Percentiles rank a stretch among this genome's conserved stretches.
Evolutionary conservation across 2,888 invertebrate species (phyloP).

Genomic region (Clanis bilineata): DNA sequence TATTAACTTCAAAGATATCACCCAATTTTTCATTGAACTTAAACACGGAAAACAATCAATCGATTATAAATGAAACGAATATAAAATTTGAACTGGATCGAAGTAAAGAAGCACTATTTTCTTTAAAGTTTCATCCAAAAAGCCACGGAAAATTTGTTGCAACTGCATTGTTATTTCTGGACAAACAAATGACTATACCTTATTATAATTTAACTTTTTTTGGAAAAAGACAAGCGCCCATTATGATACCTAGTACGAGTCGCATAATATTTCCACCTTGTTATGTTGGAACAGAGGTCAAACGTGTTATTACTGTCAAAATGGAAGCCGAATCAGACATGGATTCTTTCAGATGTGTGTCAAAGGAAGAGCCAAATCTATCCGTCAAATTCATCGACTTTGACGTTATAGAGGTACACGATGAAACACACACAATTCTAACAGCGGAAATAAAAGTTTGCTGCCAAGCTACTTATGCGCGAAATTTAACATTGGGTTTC

Average conservation of each 20-base stretch:
- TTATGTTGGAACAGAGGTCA: conserved; percentile 44
- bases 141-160: conserved; percentile 60
- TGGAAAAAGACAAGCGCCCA: conserved; percentile 54
- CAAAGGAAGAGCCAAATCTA: conserved; percentile 52
- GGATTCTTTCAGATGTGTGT: conserved; percentile 49
- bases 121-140: conserved; percentile 64
- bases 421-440: conserved; percentile 41
- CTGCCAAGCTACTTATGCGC: conserved; percentile 40
- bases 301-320: conserved; percentile 46
- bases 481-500: conserved; percentile 49
- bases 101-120: conserved; percentile 41
- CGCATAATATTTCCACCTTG: conserved; percentile 68
- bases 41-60: conserved; percentile 41
- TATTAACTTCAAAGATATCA: conserved; percentile 55
- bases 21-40: conserved; percentile 61
- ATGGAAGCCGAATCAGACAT: conserved; percentile 46
- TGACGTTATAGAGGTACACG: conserved; percentile 34
- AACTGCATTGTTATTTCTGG: conserved; percentile 63
- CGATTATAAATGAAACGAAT: conserved; percentile 47
- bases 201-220: conserved; percentile 69
- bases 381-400: conserved; percentile 42
- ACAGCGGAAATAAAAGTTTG: conserved; percentile 49
- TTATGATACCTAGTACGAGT: conserved; percentile 52
- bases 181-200: conserved; percentile 62
- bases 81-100: conserved; percentile 63